These are phyloP conservation scores for Acanthiza pusilla DNA, from an alignment of 2,797 vertebrate genomes.

Conservation along the genomic window DNA sequence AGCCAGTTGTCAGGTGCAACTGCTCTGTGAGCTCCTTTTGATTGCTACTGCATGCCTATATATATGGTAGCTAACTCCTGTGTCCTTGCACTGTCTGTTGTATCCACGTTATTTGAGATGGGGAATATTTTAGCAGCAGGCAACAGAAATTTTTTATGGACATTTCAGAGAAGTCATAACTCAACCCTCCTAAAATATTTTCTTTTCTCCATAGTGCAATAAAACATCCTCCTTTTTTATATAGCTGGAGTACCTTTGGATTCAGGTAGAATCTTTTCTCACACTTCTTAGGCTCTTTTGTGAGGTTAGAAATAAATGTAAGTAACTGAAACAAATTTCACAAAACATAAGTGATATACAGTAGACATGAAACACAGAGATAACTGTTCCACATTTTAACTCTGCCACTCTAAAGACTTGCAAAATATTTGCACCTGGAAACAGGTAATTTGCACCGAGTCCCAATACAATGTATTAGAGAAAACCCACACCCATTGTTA, in stretches of 20 bases:
- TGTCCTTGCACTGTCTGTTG: conserved; percentile 22
- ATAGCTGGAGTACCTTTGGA: background rate
- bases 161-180: background rate
- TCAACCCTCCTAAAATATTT: background rate
- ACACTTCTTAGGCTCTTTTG: background rate
- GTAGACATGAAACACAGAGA: conserved; percentile 29
- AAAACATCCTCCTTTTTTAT: conserved; percentile 1
- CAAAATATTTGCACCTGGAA: conserved; percentile 31
- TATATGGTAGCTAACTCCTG: background rate
- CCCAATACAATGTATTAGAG: background rate
- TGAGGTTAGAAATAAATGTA: conserved; percentile 24
- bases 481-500: conserved; percentile 9
- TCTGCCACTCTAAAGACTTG: conserved; percentile 11
- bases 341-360: background rate
- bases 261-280: background rate
- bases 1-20: background rate
- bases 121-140: background rate
- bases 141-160: background rate
- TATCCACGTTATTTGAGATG: background rate
- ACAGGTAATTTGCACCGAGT: conserved; percentile 12
- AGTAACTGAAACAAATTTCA: conserved; percentile 36
- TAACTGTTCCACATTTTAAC: conserved; percentile 40
- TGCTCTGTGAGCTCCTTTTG: background rate
- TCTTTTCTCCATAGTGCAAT: background rate
- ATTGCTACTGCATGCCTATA: background rate